Evolutionary conservation across 2,113 vertebrate species (phyloP), one percentile per base, ranked within the genome.

Genomic region (Dryoscopus gambensis): DNA sequence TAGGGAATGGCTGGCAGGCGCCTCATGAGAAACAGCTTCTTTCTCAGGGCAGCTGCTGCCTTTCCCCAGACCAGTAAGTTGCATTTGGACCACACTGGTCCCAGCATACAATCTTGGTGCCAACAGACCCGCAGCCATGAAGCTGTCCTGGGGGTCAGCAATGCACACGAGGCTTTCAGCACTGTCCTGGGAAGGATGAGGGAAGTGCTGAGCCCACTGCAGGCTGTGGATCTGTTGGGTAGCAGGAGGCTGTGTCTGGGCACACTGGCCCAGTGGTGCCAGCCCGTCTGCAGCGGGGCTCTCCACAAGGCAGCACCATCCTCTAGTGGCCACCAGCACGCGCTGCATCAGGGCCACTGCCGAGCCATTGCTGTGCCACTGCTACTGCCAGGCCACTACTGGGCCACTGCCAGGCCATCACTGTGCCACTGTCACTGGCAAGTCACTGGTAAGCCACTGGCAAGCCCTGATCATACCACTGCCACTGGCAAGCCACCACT

Each of bases 261-360:
- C 27, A 49, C 28, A 5, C 5, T 2, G 31, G 25, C 33, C 0
- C 2, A n/a, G 33, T 1, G 2, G 60, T 21, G 68, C 31, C 67
- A 80, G 49, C 28, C 31, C 24, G 24, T 21, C 46, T 62, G 46
- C 25, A 44, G 21, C 0, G 0, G 39, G 46, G 53, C 27, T 27
- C 74, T 94, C 52, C 4, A 10, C 44, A 89, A 40, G 13, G 70
- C 94, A 94, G 84, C 74, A 93, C 67, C 75, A 96, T 94, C 97
- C 96, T 94, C 94, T 79, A 93, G 97, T 3, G 89, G 95, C 87
- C 89, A 64, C 55, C 27, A 14, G 47, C 88, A 80, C 6, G 3
- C 88, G 79, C 88, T 96, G 90, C 93, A 87, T 20, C 46, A 10
- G 39, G n/a, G 53, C 49, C 52, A 39, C 28, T 28, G 53, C 67